Base-by-base conservation (phyloP, 2,888 invertebrate genomes). In the Ganaspis brasiliensis region DNA sequence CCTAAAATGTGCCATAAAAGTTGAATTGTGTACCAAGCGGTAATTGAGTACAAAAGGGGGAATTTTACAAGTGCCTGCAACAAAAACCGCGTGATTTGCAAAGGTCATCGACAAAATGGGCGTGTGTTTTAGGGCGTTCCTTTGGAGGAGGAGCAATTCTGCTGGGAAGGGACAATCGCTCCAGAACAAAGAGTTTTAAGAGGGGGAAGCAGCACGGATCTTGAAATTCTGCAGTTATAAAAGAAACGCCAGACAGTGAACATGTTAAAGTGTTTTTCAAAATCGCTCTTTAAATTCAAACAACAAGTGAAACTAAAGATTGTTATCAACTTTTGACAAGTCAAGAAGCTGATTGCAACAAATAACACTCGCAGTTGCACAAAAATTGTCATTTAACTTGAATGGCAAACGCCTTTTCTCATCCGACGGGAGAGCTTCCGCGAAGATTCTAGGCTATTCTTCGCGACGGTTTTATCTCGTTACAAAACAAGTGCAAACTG, bases 161-260 rank as follows among this genome's bases (percentile, higher is more conserved):
- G 55, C 5, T 21, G 37, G 75, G 75, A 76, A 72, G 76, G 76
- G 63, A 37, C 67, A 24, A 35, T 55, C 26, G 52, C 55, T 45
- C 70, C 40, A 21, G 76, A 21, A 74, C 75, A 73, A 76, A 77
- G 72, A 77, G 72, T 61, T 56, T 1, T 16, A 19, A 26, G 80
- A 63, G 77, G 79, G 80, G 80, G 75, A 73, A 75, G 72, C 72
- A 74, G 55, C 57, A 35, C 55, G 49, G 71, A 61, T 59, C 73
- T 73, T 72, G 55, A 72, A 63, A 71, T 75, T 49, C 78, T 59
- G 79, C 81, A 81, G 81, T 81, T 78, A 71, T 71, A 76, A 73
- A 74, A 76, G 72, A 67, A 75, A 76, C 75, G 67, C 77, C 78
- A 77, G 74, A n/a, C 74, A 26, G 74, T 24, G 26, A 79, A 73